A percentile compares a stretch with the other conserved stretches of the same genome.
phyloP scores from a whole-genome alignment of 2,797 vertebrate genomes.

The Sebastolobus altivelis region DNA sequence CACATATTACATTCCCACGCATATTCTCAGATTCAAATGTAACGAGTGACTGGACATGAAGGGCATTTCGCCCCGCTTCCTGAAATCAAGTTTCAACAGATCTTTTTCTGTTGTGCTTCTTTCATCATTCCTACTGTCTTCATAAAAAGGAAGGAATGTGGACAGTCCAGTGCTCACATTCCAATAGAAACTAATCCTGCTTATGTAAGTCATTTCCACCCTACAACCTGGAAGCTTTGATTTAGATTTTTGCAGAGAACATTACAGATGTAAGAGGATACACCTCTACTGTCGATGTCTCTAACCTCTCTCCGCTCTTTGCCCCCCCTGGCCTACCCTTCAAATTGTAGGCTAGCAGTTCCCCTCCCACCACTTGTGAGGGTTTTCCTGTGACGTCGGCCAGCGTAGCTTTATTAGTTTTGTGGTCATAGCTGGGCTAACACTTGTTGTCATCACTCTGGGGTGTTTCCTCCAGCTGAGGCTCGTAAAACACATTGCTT shows the following conservation, averaged over 20 bases:
- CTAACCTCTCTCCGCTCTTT: conserved; percentile 5
- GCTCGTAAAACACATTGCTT: conserved; percentile 77
- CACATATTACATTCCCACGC: not conserved
- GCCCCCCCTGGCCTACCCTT: conserved; percentile 10
- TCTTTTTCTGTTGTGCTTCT: conserved; percentile 10
- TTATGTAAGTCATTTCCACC: conserved; percentile 33
- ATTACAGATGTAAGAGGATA: conserved; percentile 9
- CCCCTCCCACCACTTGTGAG: conserved; percentile 60
- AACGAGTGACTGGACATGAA: not conserved
- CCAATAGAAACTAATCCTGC: conserved; percentile 18
- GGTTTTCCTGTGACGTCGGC: conserved; percentile 74
- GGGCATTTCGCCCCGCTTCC: not conserved
- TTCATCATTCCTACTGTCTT: conserved; percentile 16
- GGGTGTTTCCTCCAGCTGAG: conserved; percentile 84
- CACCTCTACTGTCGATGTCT: conserved; percentile 3
- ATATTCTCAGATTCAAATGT: not conserved
- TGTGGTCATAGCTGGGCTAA: conserved; percentile 74
- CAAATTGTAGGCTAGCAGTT: conserved; percentile 41
- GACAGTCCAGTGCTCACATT: conserved; percentile 13
- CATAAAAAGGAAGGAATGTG: conserved; percentile 46
- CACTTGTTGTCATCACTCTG: conserved; percentile 82
- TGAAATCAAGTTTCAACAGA: not conserved
- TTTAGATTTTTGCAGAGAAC: not conserved
- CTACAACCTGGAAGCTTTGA: not conserved
- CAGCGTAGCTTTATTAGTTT: conserved; percentile 76